Evolutionary conservation across 2,113 vertebrate species (phyloP), one percentile per base, ranked within the genome.

Genomic region (Pyrgilauda ruficollis): DNA sequence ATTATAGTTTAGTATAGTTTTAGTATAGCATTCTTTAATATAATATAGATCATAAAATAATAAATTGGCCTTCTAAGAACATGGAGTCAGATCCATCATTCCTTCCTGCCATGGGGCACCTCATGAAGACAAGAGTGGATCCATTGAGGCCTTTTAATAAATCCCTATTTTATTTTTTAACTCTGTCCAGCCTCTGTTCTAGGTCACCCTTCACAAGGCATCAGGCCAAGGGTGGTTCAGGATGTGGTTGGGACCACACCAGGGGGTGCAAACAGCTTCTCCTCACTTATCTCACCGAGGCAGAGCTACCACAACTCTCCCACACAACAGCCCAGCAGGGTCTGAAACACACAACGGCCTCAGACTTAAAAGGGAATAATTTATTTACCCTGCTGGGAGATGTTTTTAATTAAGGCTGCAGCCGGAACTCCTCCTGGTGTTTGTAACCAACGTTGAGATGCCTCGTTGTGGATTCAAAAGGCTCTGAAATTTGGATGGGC

Each of bases 331-430:
- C 94, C 89, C 82, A 6, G 63, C 85, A 37, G 92, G 92, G 68
- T 58, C 93, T 96, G 85, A 52, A 84, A 82, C 87, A 23, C 50
- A 26, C 84, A 93, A 89, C 11, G 61, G 93, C 83, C 90, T 84
- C 83, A 47, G 11, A 95, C 88, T 90, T 96, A 18, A 94, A 96
- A 97, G 76, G 53, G 96, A 97, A 97, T 97, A 94, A 94, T 95
- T 94, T 93, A 96, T 96, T 96, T 90, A 90, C 46, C 94, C 85
- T 43, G 72, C 92, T 89, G 92, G 0, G 28, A 94, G 93, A 93
- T 59, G 79, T 31, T 95, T 95, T 94, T 84, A 89, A 95, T 90
- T 59, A 75, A 68, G 72, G 37, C 12, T 89, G 93, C 80, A 89
- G 90, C 79, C 94, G 62, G 94, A 88, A 49, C 73, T 70, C 90